These are phyloP conservation scores for Avahi laniger DNA, from an alignment of 2,797 vertebrate genomes.

Conservation along the genomic window DNA sequence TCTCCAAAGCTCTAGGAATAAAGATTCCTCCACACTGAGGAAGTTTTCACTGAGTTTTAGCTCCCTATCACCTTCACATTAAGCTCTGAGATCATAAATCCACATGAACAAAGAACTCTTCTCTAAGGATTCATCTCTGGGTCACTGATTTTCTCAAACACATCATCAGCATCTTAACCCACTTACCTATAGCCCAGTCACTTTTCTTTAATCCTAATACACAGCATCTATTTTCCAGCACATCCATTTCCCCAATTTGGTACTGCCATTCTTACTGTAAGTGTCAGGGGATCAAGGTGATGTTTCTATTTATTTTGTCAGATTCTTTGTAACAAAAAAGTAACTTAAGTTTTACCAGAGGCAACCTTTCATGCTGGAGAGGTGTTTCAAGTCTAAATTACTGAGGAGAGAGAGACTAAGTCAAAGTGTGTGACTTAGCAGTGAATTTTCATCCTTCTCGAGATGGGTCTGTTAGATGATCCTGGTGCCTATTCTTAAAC, in stretches of 20 bases:
- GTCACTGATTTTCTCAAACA: neutral
- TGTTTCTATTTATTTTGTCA: neutral
- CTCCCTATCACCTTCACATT: neutral
- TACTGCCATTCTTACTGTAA: neutral
- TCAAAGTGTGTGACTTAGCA: neutral
- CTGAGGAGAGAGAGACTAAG: neutral
- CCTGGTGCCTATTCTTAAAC: neutral
- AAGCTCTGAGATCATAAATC: neutral
- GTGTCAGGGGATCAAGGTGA: neutral
- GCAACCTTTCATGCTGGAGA: neutral
- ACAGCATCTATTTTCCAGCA: neutral
- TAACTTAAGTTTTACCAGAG: neutral
- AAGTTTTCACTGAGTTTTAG: neutral
- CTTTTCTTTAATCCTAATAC: neutral
- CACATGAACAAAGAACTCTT: neutral
- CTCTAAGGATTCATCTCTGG: neutral
- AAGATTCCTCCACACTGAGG: neutral
- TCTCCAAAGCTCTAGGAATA: neutral
- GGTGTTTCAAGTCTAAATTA: conserved; percentile 1
- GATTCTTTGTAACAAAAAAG: neutral
- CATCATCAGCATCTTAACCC: neutral
- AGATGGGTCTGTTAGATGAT: neutral
- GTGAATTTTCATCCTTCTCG: neutral
- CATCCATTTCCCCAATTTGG: neutral
- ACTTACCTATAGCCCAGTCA: neutral